Evolutionary conservation across 2,888 invertebrate genomes (phyloP), one percentile per base, ranked within the genome.

Genomic region (Yponomeuta evonymella): DNA sequence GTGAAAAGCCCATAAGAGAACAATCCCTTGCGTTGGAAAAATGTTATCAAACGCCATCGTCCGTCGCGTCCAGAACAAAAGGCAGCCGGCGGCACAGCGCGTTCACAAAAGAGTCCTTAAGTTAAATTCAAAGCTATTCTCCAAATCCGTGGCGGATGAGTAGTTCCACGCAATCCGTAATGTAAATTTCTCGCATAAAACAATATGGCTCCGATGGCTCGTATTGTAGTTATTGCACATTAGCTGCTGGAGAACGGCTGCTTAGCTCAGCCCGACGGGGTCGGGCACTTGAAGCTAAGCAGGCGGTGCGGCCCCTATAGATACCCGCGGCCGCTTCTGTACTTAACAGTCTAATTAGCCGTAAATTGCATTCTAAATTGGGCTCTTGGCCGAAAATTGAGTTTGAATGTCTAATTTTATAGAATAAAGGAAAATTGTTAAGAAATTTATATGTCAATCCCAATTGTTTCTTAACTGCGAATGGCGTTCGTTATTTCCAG

Each of bases 281-380:
- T 0, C 29, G 23, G 29, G 29, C 63, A 81, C 84, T 75, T 76
- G 83, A 82, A 82, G 84, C 85, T 78, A 80, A 82, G 84, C 83
- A 84, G 85, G 81, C 83, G 79, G 81, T 72, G 79, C 75, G 79
- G 76, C 75, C 75, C 48, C 77, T 63, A 70, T 69, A 76, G 76
- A 76, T 73, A 76, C 77, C 74, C 75, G 51, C 51, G 51, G 51
- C 51, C 51, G 81, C 79, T 81, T 83, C 86, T 88, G 86, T 85
- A 85, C 84, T 87, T 88, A 89, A 89, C 82, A 83, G 85, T 85
- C 83, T 89, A 89, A 90, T 90, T 90, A 89, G 85, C 84, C 84
- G 87, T 88, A 88, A 89, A 90, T 89, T 88, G 88, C 88, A 86
- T 84, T 83, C 82, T 81, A 83, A 88, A 89, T 87, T 86, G 86